Conservation (phyloP, 2,888 invertebrate genomes). For the Volucella inflata region DNA sequence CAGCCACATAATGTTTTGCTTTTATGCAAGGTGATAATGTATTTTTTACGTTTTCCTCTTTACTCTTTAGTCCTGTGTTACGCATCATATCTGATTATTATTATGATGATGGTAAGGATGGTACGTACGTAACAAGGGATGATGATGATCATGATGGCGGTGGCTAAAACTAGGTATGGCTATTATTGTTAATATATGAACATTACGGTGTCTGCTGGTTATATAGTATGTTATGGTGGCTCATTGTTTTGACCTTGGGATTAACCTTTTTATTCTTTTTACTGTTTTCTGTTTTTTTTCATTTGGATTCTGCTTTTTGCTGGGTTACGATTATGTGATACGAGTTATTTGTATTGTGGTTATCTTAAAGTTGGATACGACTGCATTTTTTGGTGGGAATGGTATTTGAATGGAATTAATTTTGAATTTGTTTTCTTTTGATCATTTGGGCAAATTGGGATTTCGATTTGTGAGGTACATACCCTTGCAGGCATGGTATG, state of each 20-base stretch:
- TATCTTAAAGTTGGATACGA: no score
- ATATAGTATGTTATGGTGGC: slow-evolving; percentile 27
- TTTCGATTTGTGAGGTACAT: no score
- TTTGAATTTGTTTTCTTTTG: no score
- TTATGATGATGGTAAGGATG: not conserved
- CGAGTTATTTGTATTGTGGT: no score
- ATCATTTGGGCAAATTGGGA: no score
- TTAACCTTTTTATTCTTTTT: slow-evolving; percentile 32
- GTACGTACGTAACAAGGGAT: not conserved
- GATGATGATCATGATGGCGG: slow-evolving; percentile 8
- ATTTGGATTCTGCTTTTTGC: not conserved
- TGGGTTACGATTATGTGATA: no score
- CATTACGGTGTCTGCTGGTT: slow-evolving; percentile 67
- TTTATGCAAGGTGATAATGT: slow-evolving; percentile 62
- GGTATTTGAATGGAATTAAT: no score
- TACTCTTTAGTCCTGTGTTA: slow-evolving; percentile 37
- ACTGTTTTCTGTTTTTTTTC: not conserved
- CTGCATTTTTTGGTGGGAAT: no score
- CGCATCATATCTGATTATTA: slow-evolving; percentile 28
- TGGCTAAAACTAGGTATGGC: slow-evolving; percentile 12
- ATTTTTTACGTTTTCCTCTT: slow-evolving; percentile 22
- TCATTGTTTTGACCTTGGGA: slow-evolving; percentile 62
- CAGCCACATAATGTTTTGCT: slow-evolving; percentile 30
- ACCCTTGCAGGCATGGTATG: no score
- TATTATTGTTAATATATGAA: slow-evolving; percentile 49